These are phyloP conservation scores for Drosophila atroscutellata DNA, from an alignment of 2,888 invertebrate genomes.

Conservation along the genomic window DNA sequence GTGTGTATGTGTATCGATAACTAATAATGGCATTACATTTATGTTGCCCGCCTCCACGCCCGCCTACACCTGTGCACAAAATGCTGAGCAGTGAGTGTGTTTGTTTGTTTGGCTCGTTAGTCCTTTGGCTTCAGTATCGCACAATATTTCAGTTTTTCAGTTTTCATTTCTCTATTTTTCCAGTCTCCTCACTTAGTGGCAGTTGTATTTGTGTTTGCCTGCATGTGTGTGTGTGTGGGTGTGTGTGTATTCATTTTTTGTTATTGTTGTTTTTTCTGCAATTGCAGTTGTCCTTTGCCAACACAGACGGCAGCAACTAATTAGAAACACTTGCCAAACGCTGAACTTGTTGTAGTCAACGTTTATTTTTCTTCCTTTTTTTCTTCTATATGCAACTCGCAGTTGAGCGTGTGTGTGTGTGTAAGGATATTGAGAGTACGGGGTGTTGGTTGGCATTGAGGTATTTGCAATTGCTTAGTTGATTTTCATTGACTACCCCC, in stretches of 20 bases:
- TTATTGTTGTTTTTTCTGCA: slow-evolving; percentile 45
- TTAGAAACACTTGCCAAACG: slow-evolving; percentile 69
- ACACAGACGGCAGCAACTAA: slow-evolving; percentile 68
- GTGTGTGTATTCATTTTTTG: slow-evolving; percentile 27
- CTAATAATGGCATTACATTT: slow-evolving; percentile 80
- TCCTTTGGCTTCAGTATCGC: slow-evolving; percentile 38
- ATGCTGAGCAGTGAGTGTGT: slow-evolving; percentile 7
- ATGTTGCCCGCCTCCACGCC: slow-evolving; percentile 46
- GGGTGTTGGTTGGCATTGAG: slow-evolving; percentile 16
- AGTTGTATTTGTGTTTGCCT: slow-evolving; percentile 49
- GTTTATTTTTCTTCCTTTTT: neutral
- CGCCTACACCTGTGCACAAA: slow-evolving; percentile 16
- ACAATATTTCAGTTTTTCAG: slow-evolving; percentile 72
- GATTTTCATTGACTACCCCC: slow-evolving; percentile 76
- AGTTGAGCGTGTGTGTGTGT: neutral
- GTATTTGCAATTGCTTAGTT: slow-evolving; percentile 76
- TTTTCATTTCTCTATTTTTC: slow-evolving; percentile 36
- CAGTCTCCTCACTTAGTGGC: slow-evolving; percentile 39
- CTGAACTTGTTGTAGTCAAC: slow-evolving; percentile 30
- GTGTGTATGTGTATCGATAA: slow-evolving; percentile 64
- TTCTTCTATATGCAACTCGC: slow-evolving; percentile 2
- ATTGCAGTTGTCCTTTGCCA: slow-evolving; percentile 49
- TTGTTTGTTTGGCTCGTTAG: slow-evolving; percentile 46
- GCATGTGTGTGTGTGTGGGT: slow-evolving; percentile 20
- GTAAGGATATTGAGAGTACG: slow-evolving; percentile 10